Evolutionary conservation across 2,797 vertebrate species (phyloP).

Genomic region (Salmo trutta): DNA sequence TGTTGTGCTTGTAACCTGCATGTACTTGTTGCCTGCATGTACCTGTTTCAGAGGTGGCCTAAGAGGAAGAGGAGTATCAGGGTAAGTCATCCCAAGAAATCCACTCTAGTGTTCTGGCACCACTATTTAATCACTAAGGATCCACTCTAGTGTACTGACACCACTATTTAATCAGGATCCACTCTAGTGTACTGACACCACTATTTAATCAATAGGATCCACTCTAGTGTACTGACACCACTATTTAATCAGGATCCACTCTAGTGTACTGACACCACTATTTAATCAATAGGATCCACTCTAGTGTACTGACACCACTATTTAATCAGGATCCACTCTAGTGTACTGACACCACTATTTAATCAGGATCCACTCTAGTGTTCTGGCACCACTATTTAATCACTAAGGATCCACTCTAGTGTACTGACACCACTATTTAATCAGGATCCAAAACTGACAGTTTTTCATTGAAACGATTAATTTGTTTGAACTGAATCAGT

Average conservation of each 20-base stretch:
- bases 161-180: too few relatives aligned
- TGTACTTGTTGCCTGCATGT: slow-evolving; percentile 57
- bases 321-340: not conserved
- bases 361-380: too few relatives aligned
- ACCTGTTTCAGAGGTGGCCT: slow-evolving; percentile 78
- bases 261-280: not conserved
- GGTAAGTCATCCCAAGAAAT: slow-evolving; percentile 62
- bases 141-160: too few relatives aligned
- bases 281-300: not conserved
- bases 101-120: not conserved
- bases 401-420: too few relatives aligned
- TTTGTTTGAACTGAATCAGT: not conserved
- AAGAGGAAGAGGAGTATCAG: slow-evolving; percentile 73
- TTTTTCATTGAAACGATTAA: not conserved
- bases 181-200: too few relatives aligned
- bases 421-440: too few relatives aligned
- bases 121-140: not conserved
- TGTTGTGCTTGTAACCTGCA: slow-evolving; percentile 57
- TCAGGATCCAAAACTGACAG: not conserved
- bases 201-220: too few relatives aligned
- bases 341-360: too few relatives aligned
- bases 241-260: too few relatives aligned
- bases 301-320: too few relatives aligned
- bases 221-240: too few relatives aligned
- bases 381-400: too few relatives aligned